Evolutionary conservation across 2,888 invertebrate genomes (phyloP), one percentile per base, ranked within the genome.

Genomic region (Athalia circularis): DNA sequence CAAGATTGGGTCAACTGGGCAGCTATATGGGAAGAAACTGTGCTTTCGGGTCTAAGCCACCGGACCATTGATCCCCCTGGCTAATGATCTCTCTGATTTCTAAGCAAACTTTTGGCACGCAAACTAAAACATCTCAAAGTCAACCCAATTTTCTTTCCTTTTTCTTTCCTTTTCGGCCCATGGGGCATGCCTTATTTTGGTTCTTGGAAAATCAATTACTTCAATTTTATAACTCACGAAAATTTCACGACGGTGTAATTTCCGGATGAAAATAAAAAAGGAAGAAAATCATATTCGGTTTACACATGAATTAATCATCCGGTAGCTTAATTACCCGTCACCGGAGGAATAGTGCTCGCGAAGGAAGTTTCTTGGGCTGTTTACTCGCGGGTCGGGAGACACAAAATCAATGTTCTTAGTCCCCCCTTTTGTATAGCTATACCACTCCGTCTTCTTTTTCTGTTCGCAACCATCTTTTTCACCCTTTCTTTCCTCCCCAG

Each of bases 31-130:
- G 29, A 52, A 15, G 61, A 67, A 78, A 45, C 47, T 57, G 50
- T 48, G 57, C 13, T 74, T 50, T 29, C 64, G 43, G 75, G 75
- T 65, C 54, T 65, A 65, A 79, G 75, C 65, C 29, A 29, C 78
- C 29, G 29, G 68, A 68, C 59, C 75, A 68, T 82, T 80, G 80
- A 79, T 80, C 84, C 81, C 84, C 85, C 72, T 72, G 13, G 52
- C 83, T 85, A 86, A 87, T 85, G 84, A 86, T 87, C 83, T 29
- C 29, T 82, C 82, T 82, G 86, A 87, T 87, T 87, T 87, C 83
- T 82, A 83, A 85, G 83, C 82, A 81, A 84, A 85, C 86, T 86
- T 84, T 84, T 64, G 45, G 72, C 79, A 65, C 77, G 65, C 72
- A 15, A 47, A 45, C 59, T 57, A 3, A 0, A 72, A 57, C 45